Conservation (phyloP, 2,113 vertebrate species). For the Okapia johnstoni region DNA sequence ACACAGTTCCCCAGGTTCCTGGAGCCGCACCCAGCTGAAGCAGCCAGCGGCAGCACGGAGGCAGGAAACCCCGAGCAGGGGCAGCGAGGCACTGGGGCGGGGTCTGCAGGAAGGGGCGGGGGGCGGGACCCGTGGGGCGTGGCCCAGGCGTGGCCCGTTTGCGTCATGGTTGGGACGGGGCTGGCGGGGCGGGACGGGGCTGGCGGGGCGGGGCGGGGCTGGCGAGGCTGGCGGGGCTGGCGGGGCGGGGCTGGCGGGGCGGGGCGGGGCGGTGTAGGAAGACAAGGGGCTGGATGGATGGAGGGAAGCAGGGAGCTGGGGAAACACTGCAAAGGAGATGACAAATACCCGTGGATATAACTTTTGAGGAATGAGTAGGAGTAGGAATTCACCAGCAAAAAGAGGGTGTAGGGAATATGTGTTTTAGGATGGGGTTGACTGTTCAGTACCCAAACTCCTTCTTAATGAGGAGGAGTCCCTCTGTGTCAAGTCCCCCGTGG, state of each 20-base stretch:
- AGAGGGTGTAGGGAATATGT: not conserved
- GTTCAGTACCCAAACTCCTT: not conserved
- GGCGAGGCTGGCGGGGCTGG: not conserved
- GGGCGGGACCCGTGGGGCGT: not conserved
- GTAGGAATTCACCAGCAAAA: not conserved
- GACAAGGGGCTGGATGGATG: not conserved
- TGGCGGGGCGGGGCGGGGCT: not conserved
- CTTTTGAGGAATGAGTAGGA: not conserved
- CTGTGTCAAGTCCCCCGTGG: not conserved
- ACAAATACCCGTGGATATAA: not conserved
- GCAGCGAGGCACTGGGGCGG: accelerated
- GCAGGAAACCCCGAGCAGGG: not conserved
- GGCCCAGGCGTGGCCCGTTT: not conserved
- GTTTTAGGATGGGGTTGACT: not conserved
- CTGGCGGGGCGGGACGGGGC: too few relatives aligned
- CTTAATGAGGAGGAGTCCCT: not conserved
- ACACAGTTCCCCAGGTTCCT: not conserved
- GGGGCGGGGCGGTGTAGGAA: not conserved
- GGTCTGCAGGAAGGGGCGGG: not conserved
- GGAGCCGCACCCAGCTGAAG: not conserved
- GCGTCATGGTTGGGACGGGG: too few relatives aligned
- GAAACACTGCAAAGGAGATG: not conserved
- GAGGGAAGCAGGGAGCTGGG: not conserved
- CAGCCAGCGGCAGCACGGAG: accelerated
- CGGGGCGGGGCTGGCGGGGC: not conserved